Base-by-base conservation (phyloP, 2,888 invertebrate species). In the Oscheius sp. region DNA sequence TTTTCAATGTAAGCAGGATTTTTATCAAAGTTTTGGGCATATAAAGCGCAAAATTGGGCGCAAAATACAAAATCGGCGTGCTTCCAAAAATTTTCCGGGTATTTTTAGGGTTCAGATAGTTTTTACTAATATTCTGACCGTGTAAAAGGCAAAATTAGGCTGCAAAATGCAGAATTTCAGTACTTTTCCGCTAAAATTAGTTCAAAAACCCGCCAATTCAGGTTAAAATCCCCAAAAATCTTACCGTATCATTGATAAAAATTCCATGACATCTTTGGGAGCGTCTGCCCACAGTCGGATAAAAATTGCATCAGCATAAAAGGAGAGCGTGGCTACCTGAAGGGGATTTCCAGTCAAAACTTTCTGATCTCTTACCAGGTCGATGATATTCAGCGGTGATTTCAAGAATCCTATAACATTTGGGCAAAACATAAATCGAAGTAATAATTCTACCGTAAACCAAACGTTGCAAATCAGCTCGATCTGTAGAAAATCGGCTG, bases 321-420 rank as follows among this genome's bases (percentile, higher is more conserved):
- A 96, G 88, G 94, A 95, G 76, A 95, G 89, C 0, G 95, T 96
- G 49, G 95, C 95, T 77, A 94, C 79, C 80, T 80, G 49, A 71
- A 35, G 35, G 35, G 5, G 9, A 49, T 7, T 49, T 49, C 49
- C 5, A 2, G 3, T 7, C 5, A 5, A 49, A 18, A 18, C 13
- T 49, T 3, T 3, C 13, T 13, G 49, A 49, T 7, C 13, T 21
- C 71, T 69, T 41, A 81, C 93, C 88, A 95, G 93, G 90, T 96
- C 96, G 89, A 96, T 96, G 79, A 95, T 92, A 89, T 96, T 96
- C 76, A 96, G 94, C 69, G 95, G 94, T 0, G 95, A 94, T 89
- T 93, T 93, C 76, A 94, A 92, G 89, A 96, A 96, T 1, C 79
- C 74, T 9, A 74, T 12, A 81, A 90, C 90, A 61, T 88, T 93